Evolutionary conservation across 2,113 vertebrate species (phyloP).

Genomic region (Phasianus colchicus): DNA sequence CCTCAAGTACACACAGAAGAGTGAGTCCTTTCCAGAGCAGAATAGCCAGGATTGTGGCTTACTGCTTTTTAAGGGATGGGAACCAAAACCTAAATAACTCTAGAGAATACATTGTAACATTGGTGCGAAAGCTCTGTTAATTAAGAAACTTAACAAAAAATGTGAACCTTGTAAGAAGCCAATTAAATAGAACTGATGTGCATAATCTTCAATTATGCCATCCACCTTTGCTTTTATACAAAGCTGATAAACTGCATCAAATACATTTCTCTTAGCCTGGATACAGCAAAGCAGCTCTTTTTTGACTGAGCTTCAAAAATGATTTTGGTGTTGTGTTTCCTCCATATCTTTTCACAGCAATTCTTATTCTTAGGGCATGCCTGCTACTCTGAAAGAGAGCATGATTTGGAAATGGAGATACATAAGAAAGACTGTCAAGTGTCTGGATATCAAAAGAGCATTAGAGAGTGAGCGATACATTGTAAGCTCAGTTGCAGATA

Average conservation of each 20-base stretch:
- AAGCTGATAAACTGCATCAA: background rate
- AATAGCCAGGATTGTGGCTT: background rate
- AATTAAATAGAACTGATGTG: slow-evolving; percentile 63
- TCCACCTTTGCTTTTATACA: slow-evolving; percentile 30
- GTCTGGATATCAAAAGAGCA: background rate
- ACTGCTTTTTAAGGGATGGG: background rate
- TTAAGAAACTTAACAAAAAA: slow-evolving; percentile 63
- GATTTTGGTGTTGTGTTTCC: background rate
- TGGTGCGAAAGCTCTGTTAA: slow-evolving; percentile 62
- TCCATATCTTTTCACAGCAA: background rate
- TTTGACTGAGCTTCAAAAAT: background rate
- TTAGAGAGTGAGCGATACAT: background rate
- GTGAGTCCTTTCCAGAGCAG: background rate
- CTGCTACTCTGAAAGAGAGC: background rate
- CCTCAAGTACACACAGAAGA: slow-evolving; percentile 15
- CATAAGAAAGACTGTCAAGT: background rate
- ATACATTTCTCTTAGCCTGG: background rate
- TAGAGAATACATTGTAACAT: background rate
- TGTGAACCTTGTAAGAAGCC: slow-evolving; percentile 47
- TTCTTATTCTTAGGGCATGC: background rate
- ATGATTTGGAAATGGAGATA: background rate
- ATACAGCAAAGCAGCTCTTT: background rate
- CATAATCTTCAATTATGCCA: background rate
- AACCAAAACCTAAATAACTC: slow-evolving; percentile 14
- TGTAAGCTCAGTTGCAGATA: background rate